phyloP scores from a whole-genome alignment of 2,888 invertebrate species.

The Isotomurus palustris region DNA sequence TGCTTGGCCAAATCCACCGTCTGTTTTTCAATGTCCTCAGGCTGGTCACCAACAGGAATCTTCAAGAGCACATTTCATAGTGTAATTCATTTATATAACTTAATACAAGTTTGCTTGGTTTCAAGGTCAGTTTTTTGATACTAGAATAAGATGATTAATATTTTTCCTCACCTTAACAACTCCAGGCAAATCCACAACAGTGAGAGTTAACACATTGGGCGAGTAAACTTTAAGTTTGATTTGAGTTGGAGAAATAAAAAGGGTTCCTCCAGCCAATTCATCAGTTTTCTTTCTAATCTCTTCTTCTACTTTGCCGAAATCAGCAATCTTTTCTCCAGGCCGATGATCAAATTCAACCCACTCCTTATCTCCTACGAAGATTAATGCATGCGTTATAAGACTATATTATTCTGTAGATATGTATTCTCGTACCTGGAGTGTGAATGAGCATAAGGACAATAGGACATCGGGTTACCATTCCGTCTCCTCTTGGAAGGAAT shows the following conservation, averaged over 20 bases:
- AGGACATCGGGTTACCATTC: slow-evolving; percentile 29
- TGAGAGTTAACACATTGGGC: slow-evolving; percentile 79
- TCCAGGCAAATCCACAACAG: slow-evolving; percentile 95
- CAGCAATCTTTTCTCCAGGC: slow-evolving; percentile 64
- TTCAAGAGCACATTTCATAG: no score
- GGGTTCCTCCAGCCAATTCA: slow-evolving; percentile 86
- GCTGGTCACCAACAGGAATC: slow-evolving; percentile 92
- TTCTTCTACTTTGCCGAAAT: slow-evolving; percentile 82
- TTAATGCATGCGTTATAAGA: no score
- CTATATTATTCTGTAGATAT: no score
- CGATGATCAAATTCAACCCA: not conserved
- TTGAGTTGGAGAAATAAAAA: slow-evolving; percentile 91
- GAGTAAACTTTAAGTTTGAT: slow-evolving; percentile 95
- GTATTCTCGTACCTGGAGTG: no score
- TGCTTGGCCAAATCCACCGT: slow-evolving; percentile 82
- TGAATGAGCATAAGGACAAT: slow-evolving; percentile 19
- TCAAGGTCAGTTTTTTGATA: no score
- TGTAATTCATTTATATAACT: not conserved
- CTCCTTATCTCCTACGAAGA: not conserved
- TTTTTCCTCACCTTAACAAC: slow-evolving; percentile 69
- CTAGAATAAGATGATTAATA: no score
- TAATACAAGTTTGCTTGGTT: not conserved
- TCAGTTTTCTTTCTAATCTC: slow-evolving; percentile 95
- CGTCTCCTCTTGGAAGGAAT: slow-evolving; percentile 25
- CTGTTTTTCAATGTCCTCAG: slow-evolving; percentile 92